Conservation (phyloP, 2,797 vertebrate genomes). For the Characodon lateralis region DNA sequence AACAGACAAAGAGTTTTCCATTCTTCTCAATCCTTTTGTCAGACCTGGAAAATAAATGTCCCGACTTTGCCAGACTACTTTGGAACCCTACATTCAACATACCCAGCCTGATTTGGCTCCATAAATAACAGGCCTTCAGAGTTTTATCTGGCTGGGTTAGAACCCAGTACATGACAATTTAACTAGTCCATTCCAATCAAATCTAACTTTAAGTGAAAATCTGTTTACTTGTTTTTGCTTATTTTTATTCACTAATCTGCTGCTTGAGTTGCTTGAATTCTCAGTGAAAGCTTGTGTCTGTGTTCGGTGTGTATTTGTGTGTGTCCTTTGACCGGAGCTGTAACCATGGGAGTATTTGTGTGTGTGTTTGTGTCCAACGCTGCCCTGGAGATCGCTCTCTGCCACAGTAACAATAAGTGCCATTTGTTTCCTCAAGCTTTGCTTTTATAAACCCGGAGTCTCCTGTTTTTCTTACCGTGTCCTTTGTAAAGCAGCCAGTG, state of each 20-base stretch:
- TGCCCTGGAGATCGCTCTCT: constrained; percentile 49
- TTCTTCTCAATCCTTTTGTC: background rate
- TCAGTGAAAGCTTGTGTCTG: constrained; percentile 13
- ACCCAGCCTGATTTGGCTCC: background rate
- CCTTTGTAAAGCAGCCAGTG: constrained; percentile 44
- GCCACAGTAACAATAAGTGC: constrained; percentile 60
- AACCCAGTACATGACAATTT: background rate
- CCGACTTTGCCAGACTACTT: background rate
- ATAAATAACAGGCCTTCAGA: no score
- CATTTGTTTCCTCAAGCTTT: constrained; percentile 61
- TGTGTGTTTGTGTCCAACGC: constrained; percentile 47
- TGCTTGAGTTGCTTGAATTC: background rate
- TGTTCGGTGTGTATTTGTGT: constrained; percentile 12
- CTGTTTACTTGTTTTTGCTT: background rate
- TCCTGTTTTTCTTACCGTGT: constrained; percentile 48
- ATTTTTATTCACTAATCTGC: background rate
- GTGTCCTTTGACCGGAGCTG: constrained; percentile 6
- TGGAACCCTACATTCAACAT: background rate
- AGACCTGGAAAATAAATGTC: background rate
- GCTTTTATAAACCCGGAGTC: constrained; percentile 58
- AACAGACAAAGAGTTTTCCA: no score
- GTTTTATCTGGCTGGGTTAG: background rate
- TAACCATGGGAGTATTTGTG: constrained; percentile 33
- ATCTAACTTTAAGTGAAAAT: background rate
- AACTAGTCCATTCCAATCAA: background rate